These are phyloP conservation scores for Acronicta psi DNA, from an alignment of 2,888 invertebrate genomes.

Conservation along the genomic window DNA sequence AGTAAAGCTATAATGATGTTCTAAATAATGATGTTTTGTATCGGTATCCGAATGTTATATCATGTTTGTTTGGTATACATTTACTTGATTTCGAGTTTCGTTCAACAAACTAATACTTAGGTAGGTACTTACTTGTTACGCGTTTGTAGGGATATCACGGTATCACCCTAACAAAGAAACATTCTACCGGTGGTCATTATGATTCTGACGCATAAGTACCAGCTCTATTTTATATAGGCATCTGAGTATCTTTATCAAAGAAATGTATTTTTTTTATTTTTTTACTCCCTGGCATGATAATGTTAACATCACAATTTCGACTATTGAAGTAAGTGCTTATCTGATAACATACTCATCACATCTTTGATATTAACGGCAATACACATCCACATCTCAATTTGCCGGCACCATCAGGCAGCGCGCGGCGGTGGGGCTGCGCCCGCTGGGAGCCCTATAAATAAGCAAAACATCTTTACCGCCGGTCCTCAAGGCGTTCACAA, in stretches of 20 bases:
- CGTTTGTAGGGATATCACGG: no score
- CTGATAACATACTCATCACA: slow-evolving; percentile 15
- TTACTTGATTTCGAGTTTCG: neutral
- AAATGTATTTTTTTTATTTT: no score
- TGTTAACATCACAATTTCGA: slow-evolving; percentile 7
- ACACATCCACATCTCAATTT: slow-evolving; percentile 13
- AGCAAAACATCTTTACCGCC: slow-evolving; percentile 68
- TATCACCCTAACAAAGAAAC: no score
- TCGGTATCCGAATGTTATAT: no score
- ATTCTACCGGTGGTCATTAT: no score
- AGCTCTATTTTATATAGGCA: no score
- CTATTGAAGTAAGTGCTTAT: slow-evolving; percentile 12
- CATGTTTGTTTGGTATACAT: neutral
- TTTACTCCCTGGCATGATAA: neutral
- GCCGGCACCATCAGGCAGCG: slow-evolving; percentile 35
- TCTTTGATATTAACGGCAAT: slow-evolving; percentile 37
- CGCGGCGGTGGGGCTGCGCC: slow-evolving; percentile 10
- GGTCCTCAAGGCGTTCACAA: slow-evolving; percentile 61
- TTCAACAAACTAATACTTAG: no score
- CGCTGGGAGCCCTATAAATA: slow-evolving; percentile 55
- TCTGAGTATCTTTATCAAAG: no score
- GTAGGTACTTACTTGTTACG: no score
- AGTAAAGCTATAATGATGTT: no score
- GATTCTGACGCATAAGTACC: no score
- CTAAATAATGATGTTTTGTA: no score